Conservation (phyloP, 1,140 invertebrate genomes). For the Calycopis cecrops region DNA sequence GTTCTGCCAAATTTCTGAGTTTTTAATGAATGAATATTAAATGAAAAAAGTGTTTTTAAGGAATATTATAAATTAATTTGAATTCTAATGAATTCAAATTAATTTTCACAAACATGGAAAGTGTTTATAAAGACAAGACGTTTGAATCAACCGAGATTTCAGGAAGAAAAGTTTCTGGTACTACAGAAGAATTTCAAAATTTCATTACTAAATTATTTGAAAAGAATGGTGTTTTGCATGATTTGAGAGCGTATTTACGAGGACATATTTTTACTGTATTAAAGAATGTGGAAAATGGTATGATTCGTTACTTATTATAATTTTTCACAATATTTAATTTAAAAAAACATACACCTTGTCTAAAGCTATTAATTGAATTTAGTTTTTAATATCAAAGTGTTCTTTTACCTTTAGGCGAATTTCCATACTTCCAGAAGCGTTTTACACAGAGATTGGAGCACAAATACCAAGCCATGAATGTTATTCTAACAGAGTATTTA, state of each 20-base stretch:
- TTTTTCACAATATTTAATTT: slow-evolving; percentile 11
- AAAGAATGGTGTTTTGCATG: slow-evolving; percentile 73
- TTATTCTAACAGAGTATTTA: slow-evolving; percentile 76
- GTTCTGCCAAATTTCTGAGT: slow-evolving; percentile 18
- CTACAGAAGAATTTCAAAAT: slow-evolving; percentile 73
- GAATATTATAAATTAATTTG: too few species aligned
- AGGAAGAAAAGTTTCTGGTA: slow-evolving; percentile 34
- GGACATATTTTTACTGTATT: slow-evolving; percentile 75
- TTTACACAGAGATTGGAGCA: slow-evolving; percentile 59
- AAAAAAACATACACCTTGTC: too few species aligned
- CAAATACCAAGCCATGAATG: slow-evolving; percentile 74
- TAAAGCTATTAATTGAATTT: slow-evolving; percentile 12
- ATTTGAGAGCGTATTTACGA: slow-evolving; percentile 73
- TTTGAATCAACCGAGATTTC: slow-evolving; percentile 18
- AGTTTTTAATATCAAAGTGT: neutral
- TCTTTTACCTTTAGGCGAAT: slow-evolving; percentile 38
- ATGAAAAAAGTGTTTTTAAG: too few species aligned
- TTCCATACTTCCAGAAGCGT: slow-evolving; percentile 45
- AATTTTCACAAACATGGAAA: slow-evolving; percentile 24
- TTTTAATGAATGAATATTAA: too few species aligned
- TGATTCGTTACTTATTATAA: neutral
- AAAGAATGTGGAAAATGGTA: slow-evolving; percentile 58
- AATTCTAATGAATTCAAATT: too few species aligned
- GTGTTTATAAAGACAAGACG: slow-evolving; percentile 19
- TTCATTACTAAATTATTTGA: slow-evolving; percentile 74